phyloP scores from a whole-genome alignment of 2,113 vertebrate genomes.

The Myotis lucifugus region DNA sequence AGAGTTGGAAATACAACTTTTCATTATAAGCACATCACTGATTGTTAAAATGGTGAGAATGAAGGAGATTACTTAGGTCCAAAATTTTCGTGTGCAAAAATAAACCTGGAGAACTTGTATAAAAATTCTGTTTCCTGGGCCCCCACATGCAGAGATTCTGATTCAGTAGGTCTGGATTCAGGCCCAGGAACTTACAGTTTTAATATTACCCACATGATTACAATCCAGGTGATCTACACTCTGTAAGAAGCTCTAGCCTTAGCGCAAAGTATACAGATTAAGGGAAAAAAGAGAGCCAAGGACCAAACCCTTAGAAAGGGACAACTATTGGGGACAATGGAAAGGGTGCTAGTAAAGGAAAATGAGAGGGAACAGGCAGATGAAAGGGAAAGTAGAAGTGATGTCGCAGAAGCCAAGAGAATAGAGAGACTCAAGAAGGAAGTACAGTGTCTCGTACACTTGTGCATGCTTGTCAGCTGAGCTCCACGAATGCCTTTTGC shows the following conservation, averaged over 20 bases:
- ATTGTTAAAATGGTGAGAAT: conserved; percentile 4
- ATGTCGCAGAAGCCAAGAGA: background rate
- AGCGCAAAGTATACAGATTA: background rate
- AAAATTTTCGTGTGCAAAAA: background rate
- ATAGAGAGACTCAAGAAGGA: background rate
- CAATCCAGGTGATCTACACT: background rate
- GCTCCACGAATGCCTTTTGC: background rate
- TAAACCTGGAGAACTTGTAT: background rate
- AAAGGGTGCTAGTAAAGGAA: background rate
- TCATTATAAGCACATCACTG: background rate
- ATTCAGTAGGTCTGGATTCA: background rate
- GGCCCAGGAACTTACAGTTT: background rate
- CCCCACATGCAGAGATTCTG: background rate
- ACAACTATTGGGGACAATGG: background rate
- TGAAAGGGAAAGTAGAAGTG: background rate
- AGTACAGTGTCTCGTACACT: background rate
- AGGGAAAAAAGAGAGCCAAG: background rate
- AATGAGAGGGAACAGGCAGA: background rate
- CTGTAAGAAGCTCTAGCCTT: background rate
- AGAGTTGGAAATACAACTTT: background rate
- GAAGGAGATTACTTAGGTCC: background rate
- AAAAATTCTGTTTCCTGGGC: background rate
- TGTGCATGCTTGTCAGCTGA: too few species aligned
- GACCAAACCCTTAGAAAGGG: background rate
- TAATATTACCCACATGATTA: background rate